Evolutionary conservation across 1,140 invertebrate genomes (phyloP).

Genomic region (Drosophila watanabei): DNA sequence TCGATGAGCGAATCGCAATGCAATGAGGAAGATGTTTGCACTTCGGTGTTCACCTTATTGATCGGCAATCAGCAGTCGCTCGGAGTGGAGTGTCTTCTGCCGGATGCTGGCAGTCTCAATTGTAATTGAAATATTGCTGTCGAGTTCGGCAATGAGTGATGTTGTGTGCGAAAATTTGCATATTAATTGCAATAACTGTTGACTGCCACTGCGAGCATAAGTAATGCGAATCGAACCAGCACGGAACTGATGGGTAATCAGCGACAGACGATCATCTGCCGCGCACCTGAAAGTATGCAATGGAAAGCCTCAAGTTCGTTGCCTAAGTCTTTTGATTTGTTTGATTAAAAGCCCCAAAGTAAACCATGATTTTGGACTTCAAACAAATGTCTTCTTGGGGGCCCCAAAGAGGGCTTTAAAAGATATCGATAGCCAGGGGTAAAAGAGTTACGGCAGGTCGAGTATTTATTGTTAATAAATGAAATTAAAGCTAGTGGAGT

Average conservation of each 20-base stretch:
- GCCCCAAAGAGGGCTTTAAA: neutral
- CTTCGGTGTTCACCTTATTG: constrained; percentile 33
- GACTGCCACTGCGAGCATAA: constrained; percentile 38
- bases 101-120: constrained; percentile 56
- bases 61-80: constrained; percentile 40
- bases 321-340: constrained; percentile 57
- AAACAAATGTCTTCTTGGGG: too few species aligned
- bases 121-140: constrained; percentile 66
- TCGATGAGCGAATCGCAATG: constrained; percentile 44
- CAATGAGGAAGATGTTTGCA: constrained; percentile 64
- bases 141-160: constrained; percentile 56
- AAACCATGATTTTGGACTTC: neutral
- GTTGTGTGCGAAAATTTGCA: constrained; percentile 57
- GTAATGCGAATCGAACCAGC: constrained; percentile 8
- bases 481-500: neutral
- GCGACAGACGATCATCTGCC: neutral
- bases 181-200: constrained; percentile 65
- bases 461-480: too few species aligned
- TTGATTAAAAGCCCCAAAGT: constrained; percentile 19
- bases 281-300: constrained; percentile 41
- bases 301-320: constrained; percentile 35
- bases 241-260: neutral
- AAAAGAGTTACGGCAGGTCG: neutral
- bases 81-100: constrained; percentile 37
- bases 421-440: neutral